Evolutionary conservation across 2,113 vertebrate species (phyloP).

Genomic region (Ia io): DNA sequence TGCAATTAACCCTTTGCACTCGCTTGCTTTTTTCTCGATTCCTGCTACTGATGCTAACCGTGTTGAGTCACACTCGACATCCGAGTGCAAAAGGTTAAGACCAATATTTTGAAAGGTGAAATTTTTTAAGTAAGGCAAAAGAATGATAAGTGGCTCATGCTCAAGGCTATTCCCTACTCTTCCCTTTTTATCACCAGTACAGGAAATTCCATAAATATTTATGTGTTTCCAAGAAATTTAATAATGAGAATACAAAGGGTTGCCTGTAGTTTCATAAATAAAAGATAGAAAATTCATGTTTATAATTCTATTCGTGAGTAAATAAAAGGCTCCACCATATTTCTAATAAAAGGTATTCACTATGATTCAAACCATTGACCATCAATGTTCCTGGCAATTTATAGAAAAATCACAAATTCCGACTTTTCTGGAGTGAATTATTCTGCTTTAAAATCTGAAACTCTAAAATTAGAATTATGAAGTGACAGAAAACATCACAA

Average conservation of each 20-base stretch:
- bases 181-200: neutral
- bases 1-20: too few relatives aligned
- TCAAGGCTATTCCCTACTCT: neutral
- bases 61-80: too few relatives aligned
- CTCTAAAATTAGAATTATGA: slow-evolving; percentile 62
- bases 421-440: slow-evolving; percentile 30
- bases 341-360: slow-evolving; percentile 11
- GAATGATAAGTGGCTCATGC: neutral
- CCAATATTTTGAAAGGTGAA: neutral
- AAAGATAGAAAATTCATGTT: neutral
- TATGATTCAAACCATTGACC: slow-evolving; percentile 18
- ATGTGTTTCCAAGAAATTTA: slow-evolving; percentile 35
- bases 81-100: too few relatives aligned
- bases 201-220: slow-evolving; percentile 1
- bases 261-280: neutral
- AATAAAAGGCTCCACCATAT: neutral
- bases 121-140: neutral
- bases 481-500: slow-evolving; percentile 65
- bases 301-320: neutral
- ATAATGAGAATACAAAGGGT: neutral
- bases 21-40: too few relatives aligned
- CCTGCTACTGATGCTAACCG: too few relatives aligned
- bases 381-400: neutral
- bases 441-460: slow-evolving; percentile 49
- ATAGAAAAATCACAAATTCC: slow-evolving; percentile 18